Conservation (phyloP, 2,113 vertebrate genomes). For the Macroglossus sobrinus region DNA sequence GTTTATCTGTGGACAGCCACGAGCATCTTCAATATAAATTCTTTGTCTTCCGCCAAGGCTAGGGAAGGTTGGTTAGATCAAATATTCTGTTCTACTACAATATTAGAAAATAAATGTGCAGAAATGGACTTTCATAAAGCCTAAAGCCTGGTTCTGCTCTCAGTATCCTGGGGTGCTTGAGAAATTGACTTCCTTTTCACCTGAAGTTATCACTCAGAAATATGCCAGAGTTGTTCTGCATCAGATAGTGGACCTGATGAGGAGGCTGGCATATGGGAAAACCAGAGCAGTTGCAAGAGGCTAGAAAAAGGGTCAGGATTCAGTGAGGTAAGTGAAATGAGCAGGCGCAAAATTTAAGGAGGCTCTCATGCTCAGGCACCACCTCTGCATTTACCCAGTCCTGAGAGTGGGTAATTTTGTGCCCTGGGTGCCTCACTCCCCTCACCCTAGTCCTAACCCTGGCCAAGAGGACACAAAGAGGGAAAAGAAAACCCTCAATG, state of each 20-base stretch:
- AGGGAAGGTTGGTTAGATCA: neutral
- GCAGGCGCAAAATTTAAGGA: neutral
- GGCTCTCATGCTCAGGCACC: neutral
- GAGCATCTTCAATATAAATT: neutral
- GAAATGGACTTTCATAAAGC: neutral
- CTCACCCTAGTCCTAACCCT: neutral
- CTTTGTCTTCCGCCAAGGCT: neutral
- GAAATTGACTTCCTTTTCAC: neutral
- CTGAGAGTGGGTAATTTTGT: neutral
- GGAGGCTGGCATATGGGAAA: neutral
- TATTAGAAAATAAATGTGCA: neutral
- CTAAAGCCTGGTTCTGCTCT: neutral
- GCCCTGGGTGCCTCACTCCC: neutral
- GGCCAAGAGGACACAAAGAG: neutral
- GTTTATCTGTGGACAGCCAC: neutral
- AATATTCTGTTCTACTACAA: neutral
- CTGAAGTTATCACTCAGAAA: neutral
- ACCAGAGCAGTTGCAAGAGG: neutral
- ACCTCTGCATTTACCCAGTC: too few species aligned
- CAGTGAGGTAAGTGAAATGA: rapidly evolving
- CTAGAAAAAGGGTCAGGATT: neutral
- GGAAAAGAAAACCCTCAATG: neutral
- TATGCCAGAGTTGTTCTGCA: neutral
- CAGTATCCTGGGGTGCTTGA: neutral
- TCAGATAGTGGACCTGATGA: neutral